Evolutionary conservation across 2,113 vertebrate genomes (phyloP), one percentile per base, ranked within the genome.

Genomic region (Nothoprocta perdicaria): DNA sequence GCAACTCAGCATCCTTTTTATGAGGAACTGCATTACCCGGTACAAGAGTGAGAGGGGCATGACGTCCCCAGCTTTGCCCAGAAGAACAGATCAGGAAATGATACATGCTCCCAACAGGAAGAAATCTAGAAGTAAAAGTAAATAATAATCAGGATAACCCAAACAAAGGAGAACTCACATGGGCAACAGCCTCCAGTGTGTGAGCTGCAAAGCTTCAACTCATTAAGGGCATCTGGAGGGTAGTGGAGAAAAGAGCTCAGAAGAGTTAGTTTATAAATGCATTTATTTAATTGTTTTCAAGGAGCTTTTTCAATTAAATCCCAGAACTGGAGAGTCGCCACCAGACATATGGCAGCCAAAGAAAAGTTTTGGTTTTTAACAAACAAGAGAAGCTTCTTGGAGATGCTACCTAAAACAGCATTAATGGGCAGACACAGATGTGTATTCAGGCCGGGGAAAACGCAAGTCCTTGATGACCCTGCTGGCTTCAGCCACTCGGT

Each of bases 141-240:
- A 93, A 85, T 75, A 9, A 27, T 57, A 61, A 73, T 60, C 68
- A 35, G 63, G 57, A 60, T 48, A 84, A 95, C 58, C 75, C 93
- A 90, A 83, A 86, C 72, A 81, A 52, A 53, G 33, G 33, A 38
- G 78, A 86, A 58, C 23, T 69, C 69, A 55, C 9, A 0, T 27
- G 52, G 60, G n/a, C 58, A 76, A 74, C 29, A n/a, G 26, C 10
- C 29, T 81, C 40, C 31, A 10, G 31, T 2, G 24, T 57, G 45
- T 26, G 43, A 67, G 71, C 45, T 84, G 57, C 27, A n/a, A 62
- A 50, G 14, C 41, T 65, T 63, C 55, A 27, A 45, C 41, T 73
- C 68, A 13, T 67, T 33, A 2, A 14, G 79, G 63, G 71, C 78
- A 50, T 46, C 19, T 24, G 61, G 61, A 72, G 88, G 79, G 69